phyloP scores from a whole-genome alignment of 2,797 vertebrate genomes.

The Spatula versicolor region DNA sequence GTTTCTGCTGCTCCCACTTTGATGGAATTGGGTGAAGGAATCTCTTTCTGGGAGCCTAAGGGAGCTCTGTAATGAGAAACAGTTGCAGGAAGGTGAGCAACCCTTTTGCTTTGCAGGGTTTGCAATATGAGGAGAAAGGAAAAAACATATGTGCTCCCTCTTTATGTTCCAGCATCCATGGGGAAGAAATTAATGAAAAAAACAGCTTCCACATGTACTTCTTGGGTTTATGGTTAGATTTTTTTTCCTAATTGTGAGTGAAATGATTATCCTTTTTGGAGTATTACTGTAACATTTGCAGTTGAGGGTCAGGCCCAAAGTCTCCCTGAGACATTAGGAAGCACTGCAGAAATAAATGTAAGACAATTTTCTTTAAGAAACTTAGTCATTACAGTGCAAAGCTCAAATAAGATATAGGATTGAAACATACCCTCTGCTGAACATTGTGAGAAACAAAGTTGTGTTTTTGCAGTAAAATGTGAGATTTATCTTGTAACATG shows the following conservation, averaged over 20 bases:
- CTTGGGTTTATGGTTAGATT: neutral
- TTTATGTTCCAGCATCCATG: neutral
- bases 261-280: neutral
- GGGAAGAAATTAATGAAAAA: constrained; percentile 46
- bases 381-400: neutral
- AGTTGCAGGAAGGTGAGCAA: constrained; percentile 51
- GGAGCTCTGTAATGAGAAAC: constrained; percentile 58
- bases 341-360: neutral
- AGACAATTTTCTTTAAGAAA: neutral
- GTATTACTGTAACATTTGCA: neutral
- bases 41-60: constrained; percentile 43
- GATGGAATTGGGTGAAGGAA: constrained; percentile 42
- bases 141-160: constrained; percentile 29
- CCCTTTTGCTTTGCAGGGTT: neutral
- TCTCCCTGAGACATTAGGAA: neutral
- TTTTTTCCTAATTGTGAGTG: neutral
- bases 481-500: neutral
- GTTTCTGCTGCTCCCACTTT: constrained; percentile 36
- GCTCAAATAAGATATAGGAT: neutral
- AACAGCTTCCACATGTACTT: neutral
- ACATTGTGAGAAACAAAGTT: neutral
- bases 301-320: neutral
- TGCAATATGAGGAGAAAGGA: constrained; percentile 33
- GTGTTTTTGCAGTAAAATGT: no score
- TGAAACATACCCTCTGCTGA: neutral